These are phyloP conservation scores for Candoia aspera DNA, from an alignment of 2,113 vertebrate genomes.

Conservation along the genomic window DNA sequence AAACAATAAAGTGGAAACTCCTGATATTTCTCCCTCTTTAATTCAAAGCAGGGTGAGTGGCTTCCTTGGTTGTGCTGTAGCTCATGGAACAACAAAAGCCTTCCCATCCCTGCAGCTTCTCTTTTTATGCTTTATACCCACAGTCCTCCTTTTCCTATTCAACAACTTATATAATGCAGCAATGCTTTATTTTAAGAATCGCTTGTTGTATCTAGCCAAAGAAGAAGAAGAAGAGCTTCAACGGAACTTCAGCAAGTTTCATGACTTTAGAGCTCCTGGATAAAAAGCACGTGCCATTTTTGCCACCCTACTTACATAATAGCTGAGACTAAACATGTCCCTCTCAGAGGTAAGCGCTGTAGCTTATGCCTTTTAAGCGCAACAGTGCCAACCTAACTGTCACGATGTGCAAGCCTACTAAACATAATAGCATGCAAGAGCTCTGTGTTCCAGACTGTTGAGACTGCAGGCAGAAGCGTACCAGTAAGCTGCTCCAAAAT, in stretches of 20 bases:
- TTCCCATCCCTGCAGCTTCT: background rate
- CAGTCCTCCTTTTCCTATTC: background rate
- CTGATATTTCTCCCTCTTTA: background rate
- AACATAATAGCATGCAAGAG: background rate
- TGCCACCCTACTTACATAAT: background rate
- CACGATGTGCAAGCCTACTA: background rate
- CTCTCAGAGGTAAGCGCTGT: background rate
- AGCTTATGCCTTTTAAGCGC: background rate
- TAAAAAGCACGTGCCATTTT: background rate
- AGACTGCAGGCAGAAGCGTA: background rate
- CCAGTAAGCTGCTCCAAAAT: background rate
- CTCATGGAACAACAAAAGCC: background rate
- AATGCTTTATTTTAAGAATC: background rate
- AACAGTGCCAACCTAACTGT: background rate
- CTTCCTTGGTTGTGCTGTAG: background rate
- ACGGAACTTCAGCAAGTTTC: background rate
- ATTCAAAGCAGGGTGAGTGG: conserved; percentile 4
- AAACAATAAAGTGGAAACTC: conserved; percentile 6
- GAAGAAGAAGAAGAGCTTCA: background rate
- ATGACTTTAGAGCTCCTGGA: background rate
- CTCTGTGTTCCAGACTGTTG: background rate
- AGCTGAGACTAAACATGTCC: background rate
- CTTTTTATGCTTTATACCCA: background rate
- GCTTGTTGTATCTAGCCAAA: background rate
- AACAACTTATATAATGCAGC: background rate